phyloP scores from a whole-genome alignment of 2,797 vertebrate genomes.

The Sphenopsis melanotis region DNA sequence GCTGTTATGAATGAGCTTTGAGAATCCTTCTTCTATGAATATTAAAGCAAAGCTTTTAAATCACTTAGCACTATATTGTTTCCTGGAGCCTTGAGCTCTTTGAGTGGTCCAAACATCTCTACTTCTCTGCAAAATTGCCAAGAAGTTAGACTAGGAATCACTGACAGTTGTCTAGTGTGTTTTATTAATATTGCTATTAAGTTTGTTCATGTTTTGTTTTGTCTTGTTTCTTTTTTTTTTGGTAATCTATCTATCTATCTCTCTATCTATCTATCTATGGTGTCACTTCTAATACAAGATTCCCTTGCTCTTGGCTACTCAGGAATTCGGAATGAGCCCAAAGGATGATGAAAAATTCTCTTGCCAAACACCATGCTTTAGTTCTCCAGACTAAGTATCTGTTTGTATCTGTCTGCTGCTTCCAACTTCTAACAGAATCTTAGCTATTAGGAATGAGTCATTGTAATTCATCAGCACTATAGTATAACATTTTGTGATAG shows the following conservation, averaged over 20 bases:
- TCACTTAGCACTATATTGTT: background rate
- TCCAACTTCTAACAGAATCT: background rate
- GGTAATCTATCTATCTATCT: background rate
- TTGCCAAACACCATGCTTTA: background rate
- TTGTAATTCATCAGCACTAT: background rate
- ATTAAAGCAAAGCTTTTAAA: background rate
- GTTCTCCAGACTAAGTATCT: background rate
- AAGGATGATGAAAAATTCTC: background rate
- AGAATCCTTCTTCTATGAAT: background rate
- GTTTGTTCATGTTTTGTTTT: background rate
- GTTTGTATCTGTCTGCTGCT: background rate
- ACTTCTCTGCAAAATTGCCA: background rate
- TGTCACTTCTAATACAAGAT: background rate
- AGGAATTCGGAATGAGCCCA: background rate
- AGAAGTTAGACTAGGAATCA: background rate
- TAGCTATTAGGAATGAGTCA: background rate
- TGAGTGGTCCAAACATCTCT: background rate
- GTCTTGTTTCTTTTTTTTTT: background rate
- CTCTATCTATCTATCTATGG: background rate
- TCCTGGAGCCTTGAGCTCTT: background rate
- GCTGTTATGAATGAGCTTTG: background rate
- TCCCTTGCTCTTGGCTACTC: background rate
- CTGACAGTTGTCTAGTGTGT: background rate
- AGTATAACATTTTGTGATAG: background rate
- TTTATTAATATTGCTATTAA: background rate